Base-by-base conservation (phyloP, 2,888 invertebrate species). In the Amiota mariae region DNA sequence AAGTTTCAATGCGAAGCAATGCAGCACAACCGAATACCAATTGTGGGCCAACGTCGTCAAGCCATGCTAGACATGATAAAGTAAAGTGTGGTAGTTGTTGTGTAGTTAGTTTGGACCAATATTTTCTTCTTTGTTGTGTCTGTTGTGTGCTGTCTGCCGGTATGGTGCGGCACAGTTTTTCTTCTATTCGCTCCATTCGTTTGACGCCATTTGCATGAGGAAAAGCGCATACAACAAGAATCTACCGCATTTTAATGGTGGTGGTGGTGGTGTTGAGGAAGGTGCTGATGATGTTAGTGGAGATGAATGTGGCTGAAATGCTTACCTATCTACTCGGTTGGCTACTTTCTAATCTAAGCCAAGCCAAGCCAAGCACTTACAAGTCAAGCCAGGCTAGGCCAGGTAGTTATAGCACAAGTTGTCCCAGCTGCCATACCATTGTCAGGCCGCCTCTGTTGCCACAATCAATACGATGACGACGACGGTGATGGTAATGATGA, bases 331-430 rank as follows among this genome's bases (percentile, higher is more conserved):
- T 13, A 8, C 54, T 54, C 74, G 73, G 36, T 63, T 66, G 75
- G 77, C 80, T 77, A 80, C 80, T 80, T 80, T 80, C 80, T 80
- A 80, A 80, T 80, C 80, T 80, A 78, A 81, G 81, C 81, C 80
- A 80, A 80, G 80, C 76, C 68, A 79, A 81, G 80, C 81, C 81
- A 80, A 80, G 80, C 76, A n/a, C n/a, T n/a, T n/a, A n/a, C 68
- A 79, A 36, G 36, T 36, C 36, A 36, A 36, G 36, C 72, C 20
- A 59, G 24, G 59, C 24, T 59, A 24, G 59, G 20, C 59, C 59
- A 59, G 2, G 12, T 36, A 36, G 36, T 36, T 6, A 36, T 36
- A 36, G 36, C 36, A 36, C 36, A 36, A 36, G 36, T 36, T 36
- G 36, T 36, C 36, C 36, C 36, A 36, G 36, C 36, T 36, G 6